phyloP scores from a whole-genome alignment of 2,113 vertebrate genomes.

The Meriones unguiculatus region DNA sequence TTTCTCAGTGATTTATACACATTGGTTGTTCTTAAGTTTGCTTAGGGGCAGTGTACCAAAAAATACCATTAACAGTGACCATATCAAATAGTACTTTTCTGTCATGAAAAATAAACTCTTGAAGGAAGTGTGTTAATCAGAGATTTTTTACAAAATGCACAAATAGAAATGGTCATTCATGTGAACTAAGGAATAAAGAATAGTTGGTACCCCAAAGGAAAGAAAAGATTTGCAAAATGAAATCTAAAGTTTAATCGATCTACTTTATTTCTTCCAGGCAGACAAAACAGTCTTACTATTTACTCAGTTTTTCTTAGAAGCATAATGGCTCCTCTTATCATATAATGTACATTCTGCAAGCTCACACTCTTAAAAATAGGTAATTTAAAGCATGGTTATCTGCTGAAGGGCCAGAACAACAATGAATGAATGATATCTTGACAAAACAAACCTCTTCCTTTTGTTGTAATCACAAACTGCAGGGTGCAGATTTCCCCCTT shows the following conservation, averaged over 20 bases:
- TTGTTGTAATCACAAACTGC: slow-evolving; percentile 58
- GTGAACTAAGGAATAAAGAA: slow-evolving; percentile 21
- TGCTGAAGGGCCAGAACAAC: slow-evolving; percentile 57
- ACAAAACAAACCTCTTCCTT: slow-evolving; percentile 49
- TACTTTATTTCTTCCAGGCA: slow-evolving; percentile 11
- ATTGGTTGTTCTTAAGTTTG: slow-evolving; percentile 60
- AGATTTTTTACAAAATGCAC: slow-evolving; percentile 47
- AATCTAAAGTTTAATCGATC: slow-evolving; percentile 36
- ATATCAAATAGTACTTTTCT: slow-evolving; percentile 41
- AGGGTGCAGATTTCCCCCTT: background rate
- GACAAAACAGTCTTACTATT: background rate
- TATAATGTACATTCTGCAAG: slow-evolving; percentile 22
- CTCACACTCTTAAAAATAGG: slow-evolving; percentile 18
- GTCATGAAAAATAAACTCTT: slow-evolving; percentile 55
- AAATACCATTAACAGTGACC: slow-evolving; percentile 54
- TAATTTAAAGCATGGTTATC: slow-evolving; percentile 63
- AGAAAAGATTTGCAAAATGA: slow-evolving; percentile 36
- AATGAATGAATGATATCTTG: background rate
- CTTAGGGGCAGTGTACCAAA: slow-evolving; percentile 16
- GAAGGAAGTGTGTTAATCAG: slow-evolving; percentile 51
- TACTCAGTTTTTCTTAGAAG: slow-evolving; percentile 13
- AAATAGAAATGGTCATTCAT: slow-evolving; percentile 38
- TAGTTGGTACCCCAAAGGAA: slow-evolving; percentile 20
- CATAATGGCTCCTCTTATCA: slow-evolving; percentile 4
- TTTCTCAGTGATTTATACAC: slow-evolving; percentile 64